phyloP scores from a whole-genome alignment of 2,888 invertebrate species.

The Colostygia pectinataria region DNA sequence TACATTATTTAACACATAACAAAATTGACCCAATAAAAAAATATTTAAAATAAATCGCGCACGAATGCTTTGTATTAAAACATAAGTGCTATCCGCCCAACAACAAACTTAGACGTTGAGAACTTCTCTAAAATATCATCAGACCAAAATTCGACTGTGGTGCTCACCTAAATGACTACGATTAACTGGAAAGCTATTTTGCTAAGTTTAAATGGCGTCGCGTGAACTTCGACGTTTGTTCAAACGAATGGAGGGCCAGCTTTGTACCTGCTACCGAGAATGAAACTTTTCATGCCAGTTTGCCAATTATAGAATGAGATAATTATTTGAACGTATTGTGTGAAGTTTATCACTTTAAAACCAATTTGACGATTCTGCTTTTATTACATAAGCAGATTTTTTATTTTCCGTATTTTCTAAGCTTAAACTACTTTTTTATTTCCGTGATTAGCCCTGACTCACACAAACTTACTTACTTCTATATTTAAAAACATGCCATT shows the following conservation, averaged over 20 bases:
- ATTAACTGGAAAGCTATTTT: conserved; percentile 75
- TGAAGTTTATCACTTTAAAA: conserved; percentile 23
- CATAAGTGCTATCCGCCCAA: conserved; percentile 19
- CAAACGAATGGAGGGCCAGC: conserved; percentile 61
- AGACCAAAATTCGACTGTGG: conserved; percentile 56
- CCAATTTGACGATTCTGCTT: conserved; percentile 13
- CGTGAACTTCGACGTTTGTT: conserved; percentile 67
- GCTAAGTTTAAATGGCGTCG: conserved; percentile 68
- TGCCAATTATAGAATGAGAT: conserved; percentile 25
- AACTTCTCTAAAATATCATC: conserved; percentile 65
- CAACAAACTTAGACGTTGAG: conserved; percentile 21
- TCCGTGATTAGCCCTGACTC: too few relatives aligned
- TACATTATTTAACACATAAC: conserved; percentile 4
- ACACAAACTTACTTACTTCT: too few relatives aligned
- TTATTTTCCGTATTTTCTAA: too few relatives aligned
- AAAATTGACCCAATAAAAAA: conserved; percentile 4
- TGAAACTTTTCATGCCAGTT: conserved; percentile 48
- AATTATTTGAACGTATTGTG: conserved; percentile 27
- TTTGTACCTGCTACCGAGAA: conserved; percentile 55
- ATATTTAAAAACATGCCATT: too few relatives aligned
- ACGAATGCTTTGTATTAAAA: conserved; percentile 17
- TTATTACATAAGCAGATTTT: too few relatives aligned
- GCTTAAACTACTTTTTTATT: too few relatives aligned
- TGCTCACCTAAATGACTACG: conserved; percentile 68
- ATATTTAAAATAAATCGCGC: conserved; percentile 11